Evolutionary conservation across 2,888 invertebrate species (phyloP), one percentile per base, ranked within the genome.

Genomic region (Blera fallax): DNA sequence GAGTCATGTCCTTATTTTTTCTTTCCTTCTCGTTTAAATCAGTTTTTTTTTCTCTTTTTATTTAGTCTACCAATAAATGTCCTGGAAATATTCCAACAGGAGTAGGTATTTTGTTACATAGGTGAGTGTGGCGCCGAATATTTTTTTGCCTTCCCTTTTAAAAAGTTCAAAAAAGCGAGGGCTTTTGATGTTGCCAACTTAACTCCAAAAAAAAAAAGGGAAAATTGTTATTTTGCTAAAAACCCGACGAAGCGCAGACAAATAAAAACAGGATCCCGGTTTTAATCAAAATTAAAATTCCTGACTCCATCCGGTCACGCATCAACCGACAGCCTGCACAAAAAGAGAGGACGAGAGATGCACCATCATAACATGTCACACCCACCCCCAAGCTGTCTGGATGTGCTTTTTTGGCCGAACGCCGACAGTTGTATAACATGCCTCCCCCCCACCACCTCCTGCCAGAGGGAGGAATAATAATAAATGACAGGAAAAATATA

Each of bases 271-370:
- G 76, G 40, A 60, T 81, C 60, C 72, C 60, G 76, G 72, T 85
- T 85, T 85, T 85, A 85, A 85, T 85, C 81, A 85, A 85, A 85
- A 85, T 85, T 85, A 85, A 85, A 85, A 85, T 81, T 85, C 70
- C 72, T 72, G 76, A 77, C 72, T 85, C 85, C 81, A 85, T 67
- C 70, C 85, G 81, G 85, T 76, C 85, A 85, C 81, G 85, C 81
- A 81, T 77, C 72, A 76, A 56, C 69, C 60, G 56, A 45, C 27
- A 34, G n/a, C 27, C 52, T 10, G 50, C n/a, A 56, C 8, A 16
- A n/a, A n/a, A n/a, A n/a, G n/a, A n/a, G n/a, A n/a, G n/a, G 50
- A 10, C 48, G 24, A 45, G 5, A 27, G 79, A 73, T 69, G 70
- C 70, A 73, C 37, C 64, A 69, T 54, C 72, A 69, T 56, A 64